Base-by-base conservation (phyloP, 2,797 vertebrate genomes). In the Artibeus jamaicensis region DNA sequence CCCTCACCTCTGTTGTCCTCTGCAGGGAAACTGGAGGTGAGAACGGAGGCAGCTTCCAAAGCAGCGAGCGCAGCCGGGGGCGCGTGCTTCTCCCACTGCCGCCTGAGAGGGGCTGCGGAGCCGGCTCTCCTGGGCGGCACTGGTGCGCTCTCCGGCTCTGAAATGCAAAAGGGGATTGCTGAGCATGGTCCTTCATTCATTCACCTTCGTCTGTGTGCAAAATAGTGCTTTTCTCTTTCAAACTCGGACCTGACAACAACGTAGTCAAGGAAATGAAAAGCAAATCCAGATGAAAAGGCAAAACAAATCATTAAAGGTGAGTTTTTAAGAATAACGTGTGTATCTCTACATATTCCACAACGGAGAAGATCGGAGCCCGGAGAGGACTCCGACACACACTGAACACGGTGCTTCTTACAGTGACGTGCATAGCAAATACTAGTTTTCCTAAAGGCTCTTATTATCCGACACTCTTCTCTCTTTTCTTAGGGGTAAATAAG, bases 11-110 rank as follows among this genome's bases (percentile, higher is more conserved):
- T 82, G 50, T 95, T 68, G 0, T 97, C 96, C 48, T 98, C 97
- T 46, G 95, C 34, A 53, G 83, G 86, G 86, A 98, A 98, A 94
- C 98, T 98, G 39, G 98, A 99, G 65, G 99, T 98, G 81, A 99
- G 96, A 68, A 99, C 97, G 57, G 99, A 97, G 0, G 98, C 98
- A 3, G 99, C 98, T 96, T 98, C 98, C 91, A 99, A 94, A 93
- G 98, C 97, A 94, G 97, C 97, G 79, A 99, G 96, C 37, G 98
- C 95, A 0, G 98, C 96, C 85, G 71, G 97, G 1, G 98, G 96
- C 0, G 97, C 96, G 29, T 91, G 96, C 26, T 98, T 98, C 48
- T 98, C 97, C 99, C 99, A 99, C 22, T 98, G 98, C 93, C 87
- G 99, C 68, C 99, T 98, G 24, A 88, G 90, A 70, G 67, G 67